Evolutionary conservation across 2,888 invertebrate species (phyloP), one percentile per base, ranked within the genome.

Genomic region (Caenorhabditis sulstoni): DNA sequence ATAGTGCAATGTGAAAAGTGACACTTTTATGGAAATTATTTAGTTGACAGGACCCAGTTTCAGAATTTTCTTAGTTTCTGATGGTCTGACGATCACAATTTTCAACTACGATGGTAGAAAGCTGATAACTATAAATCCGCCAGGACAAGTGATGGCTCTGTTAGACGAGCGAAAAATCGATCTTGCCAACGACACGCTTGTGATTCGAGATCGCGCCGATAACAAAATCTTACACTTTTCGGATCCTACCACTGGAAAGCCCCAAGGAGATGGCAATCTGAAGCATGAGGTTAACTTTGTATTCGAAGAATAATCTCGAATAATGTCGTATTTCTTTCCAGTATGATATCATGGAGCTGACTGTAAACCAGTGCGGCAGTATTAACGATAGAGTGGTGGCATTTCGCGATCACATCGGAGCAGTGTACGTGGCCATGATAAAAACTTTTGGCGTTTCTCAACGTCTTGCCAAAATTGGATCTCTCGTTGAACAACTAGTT

Each of bases 101-200:
- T 96, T 96, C 91, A 95, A 94, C 75, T 99, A 96, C 89, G 96
- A 97, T 90, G 98, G 98, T 0, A 93, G 96, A 55, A 92, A 95
- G 49, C 92, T 95, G 23, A 94, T 95, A 11, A 94, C 94, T 85
- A 95, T 97, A 0, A 94, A 94, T 68, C 95, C 95, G 94, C 93
- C 94, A 9, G 85, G 85, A 3, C 65, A 82, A 22, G 76, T 68
- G 3, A 74, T 74, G 62, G 47, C 68, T 16, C 45, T 77, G 3
- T 45, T 84, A 16, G 81, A 71, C 20, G 71, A 80, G 16, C n/a
- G 75, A 11, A 81, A 94, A 9, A 93, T 96, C 14, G 94, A 95
- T 0, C 91, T 99, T 45, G 95, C 95, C 22, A 93, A 94, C 47
- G 97, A 99, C 91, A 94, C 95, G 1, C 92, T 98, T 16, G 95